Evolutionary conservation across 2,113 vertebrate genomes (phyloP).

Genomic region (Echinops telfairi): DNA sequence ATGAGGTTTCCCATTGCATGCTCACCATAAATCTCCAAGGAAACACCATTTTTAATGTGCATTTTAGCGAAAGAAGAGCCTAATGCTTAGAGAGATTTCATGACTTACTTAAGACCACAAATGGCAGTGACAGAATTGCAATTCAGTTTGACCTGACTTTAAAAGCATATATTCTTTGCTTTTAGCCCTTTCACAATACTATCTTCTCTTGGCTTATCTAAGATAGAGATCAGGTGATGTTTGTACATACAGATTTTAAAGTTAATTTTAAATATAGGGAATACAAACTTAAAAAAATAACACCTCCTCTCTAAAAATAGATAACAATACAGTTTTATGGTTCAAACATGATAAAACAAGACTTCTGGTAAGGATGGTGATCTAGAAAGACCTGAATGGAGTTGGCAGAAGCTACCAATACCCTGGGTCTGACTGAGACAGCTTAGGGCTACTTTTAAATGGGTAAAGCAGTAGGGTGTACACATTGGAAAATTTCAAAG

Average conservation of each 20-base stretch:
- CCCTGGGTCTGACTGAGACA: too few species aligned
- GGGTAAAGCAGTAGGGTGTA: too few species aligned
- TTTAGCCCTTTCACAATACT: not conserved
- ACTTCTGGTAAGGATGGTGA: not conserved
- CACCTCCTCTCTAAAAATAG: not conserved
- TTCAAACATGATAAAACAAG: not conserved
- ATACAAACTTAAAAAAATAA: too few species aligned
- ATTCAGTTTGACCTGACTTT: not conserved
- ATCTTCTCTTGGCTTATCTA: not conserved
- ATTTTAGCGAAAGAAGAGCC: not conserved
- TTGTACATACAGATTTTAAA: not conserved
- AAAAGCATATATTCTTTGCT: not conserved
- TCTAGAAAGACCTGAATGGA: too few species aligned
- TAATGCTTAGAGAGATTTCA: not conserved
- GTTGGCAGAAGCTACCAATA: too few species aligned
- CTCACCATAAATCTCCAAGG: not conserved
- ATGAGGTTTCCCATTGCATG: not conserved
- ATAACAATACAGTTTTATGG: not conserved
- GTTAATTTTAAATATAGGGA: not conserved
- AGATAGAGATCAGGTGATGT: not conserved
- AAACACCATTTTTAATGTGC: too few species aligned
- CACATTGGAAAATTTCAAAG: too few species aligned
- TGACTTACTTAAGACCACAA: not conserved
- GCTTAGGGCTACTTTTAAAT: too few species aligned
- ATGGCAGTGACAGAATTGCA: not conserved